Conservation (phyloP, 2,888 invertebrate species). For the Mactromeris polynyma region DNA sequence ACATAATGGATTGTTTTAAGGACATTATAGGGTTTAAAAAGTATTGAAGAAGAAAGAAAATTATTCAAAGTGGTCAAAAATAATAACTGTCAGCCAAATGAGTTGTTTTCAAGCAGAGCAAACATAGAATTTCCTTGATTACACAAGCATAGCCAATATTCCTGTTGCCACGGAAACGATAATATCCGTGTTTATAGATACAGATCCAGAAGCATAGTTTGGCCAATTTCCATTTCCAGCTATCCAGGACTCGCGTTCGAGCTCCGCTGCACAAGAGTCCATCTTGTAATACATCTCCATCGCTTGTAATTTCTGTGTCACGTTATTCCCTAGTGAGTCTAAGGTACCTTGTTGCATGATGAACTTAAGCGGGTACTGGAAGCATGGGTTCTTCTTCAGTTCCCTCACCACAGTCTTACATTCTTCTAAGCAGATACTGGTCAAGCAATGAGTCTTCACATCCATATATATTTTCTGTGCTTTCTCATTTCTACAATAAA, state of each 20-base stretch:
- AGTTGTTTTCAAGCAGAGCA: background rate
- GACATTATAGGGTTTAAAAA: no score
- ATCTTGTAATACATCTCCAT: background rate
- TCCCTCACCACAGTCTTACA: background rate
- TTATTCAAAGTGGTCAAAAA: no score
- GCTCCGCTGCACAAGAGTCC: conserved; percentile 19
- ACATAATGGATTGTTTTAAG: no score
- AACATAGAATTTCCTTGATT: background rate
- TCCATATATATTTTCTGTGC: background rate
- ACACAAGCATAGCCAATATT: background rate
- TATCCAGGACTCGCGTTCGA: background rate
- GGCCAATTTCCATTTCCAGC: background rate
- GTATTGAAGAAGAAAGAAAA: no score
- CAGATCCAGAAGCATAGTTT: background rate
- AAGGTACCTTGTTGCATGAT: background rate
- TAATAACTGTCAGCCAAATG: no score
- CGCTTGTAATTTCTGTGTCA: background rate
- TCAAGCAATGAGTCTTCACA: background rate
- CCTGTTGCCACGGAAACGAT: background rate
- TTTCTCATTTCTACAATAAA: background rate
- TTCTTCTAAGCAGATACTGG: conserved; percentile 16
- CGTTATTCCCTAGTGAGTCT: background rate
- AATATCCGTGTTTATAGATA: background rate
- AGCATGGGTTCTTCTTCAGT: conserved; percentile 7
- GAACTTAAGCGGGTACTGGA: background rate